Conservation (phyloP, 2,888 invertebrate genomes). For the Acronicta aceris region DNA sequence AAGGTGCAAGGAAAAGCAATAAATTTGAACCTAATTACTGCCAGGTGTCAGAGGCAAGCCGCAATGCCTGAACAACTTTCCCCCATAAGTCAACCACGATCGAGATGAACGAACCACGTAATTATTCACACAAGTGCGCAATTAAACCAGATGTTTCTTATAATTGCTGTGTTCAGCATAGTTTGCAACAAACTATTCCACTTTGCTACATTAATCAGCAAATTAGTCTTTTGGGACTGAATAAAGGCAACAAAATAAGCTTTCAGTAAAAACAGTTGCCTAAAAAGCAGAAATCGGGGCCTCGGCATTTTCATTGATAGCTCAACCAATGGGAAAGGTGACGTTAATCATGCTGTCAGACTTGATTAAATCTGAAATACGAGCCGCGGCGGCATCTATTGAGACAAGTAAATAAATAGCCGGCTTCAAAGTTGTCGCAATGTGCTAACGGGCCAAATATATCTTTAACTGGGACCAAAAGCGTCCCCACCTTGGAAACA, state of each 20-base stretch:
- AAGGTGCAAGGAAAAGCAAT: slow-evolving; percentile 76
- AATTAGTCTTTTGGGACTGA: slow-evolving; percentile 29
- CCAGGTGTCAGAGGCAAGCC: slow-evolving; percentile 83
- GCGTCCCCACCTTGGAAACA: slow-evolving; percentile 78
- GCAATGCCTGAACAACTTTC: slow-evolving; percentile 77
- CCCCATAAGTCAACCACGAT: slow-evolving; percentile 79
- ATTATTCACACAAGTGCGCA: slow-evolving; percentile 62
- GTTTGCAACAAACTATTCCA: slow-evolving; percentile 38
- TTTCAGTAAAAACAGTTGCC: slow-evolving; percentile 61
- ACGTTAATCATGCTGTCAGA: slow-evolving; percentile 83
- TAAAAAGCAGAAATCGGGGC: slow-evolving; percentile 67
- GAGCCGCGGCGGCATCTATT: slow-evolving; percentile 79
- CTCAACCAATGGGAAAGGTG: slow-evolving; percentile 75
- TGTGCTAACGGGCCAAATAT: slow-evolving; percentile 83
- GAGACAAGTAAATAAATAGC: slow-evolving; percentile 84
- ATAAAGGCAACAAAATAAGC: slow-evolving; percentile 45
- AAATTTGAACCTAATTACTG: slow-evolving; percentile 84
- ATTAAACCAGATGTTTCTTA: slow-evolving; percentile 51
- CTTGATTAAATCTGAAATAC: slow-evolving; percentile 86
- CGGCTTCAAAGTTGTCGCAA: slow-evolving; percentile 81
- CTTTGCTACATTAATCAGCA: slow-evolving; percentile 43
- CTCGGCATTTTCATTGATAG: slow-evolving; percentile 72
- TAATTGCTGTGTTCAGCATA: slow-evolving; percentile 48
- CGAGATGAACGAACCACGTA: slow-evolving; percentile 70
- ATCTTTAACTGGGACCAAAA: slow-evolving; percentile 78